Conservation (phyloP, 2,797 vertebrate genomes). For the Pipistrellus pygmaeus region DNA sequence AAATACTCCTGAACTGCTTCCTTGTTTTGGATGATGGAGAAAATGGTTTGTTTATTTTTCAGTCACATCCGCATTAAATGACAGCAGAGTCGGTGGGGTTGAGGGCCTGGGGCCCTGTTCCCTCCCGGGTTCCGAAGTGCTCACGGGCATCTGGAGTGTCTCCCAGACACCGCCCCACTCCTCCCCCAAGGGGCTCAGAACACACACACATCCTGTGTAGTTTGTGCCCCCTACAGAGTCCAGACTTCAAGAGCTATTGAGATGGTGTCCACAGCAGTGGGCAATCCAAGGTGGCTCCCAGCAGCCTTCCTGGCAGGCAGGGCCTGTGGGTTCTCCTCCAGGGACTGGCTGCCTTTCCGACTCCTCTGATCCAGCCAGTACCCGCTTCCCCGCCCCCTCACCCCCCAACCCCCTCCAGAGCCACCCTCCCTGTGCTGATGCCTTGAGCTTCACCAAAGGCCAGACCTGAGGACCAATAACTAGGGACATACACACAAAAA, state of each 20-base stretch:
- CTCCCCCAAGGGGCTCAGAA: background rate
- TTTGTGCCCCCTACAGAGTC: background rate
- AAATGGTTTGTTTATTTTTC: conserved; percentile 54
- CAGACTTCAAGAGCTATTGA: background rate
- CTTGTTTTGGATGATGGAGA: background rate
- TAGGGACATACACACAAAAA: background rate
- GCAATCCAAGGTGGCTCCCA: background rate
- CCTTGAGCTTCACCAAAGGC: background rate
- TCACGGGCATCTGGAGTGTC: background rate
- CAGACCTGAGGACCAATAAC: background rate
- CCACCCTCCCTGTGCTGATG: background rate
- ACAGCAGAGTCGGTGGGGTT: background rate
- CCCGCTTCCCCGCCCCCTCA: background rate
- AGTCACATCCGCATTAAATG: background rate
- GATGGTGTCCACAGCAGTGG: background rate
- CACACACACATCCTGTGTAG: background rate
- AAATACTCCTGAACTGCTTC: conserved; percentile 44
- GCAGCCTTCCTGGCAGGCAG: background rate
- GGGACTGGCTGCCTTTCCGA: background rate
- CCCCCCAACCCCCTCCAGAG: background rate
- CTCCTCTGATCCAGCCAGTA: background rate
- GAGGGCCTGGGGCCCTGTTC: background rate
- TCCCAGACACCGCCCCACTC: accelerated
- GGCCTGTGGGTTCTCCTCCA: background rate
- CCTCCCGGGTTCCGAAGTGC: background rate